These are phyloP conservation scores for Leucania comma DNA, from an alignment of 2,888 invertebrate species.

Conservation along the genomic window DNA sequence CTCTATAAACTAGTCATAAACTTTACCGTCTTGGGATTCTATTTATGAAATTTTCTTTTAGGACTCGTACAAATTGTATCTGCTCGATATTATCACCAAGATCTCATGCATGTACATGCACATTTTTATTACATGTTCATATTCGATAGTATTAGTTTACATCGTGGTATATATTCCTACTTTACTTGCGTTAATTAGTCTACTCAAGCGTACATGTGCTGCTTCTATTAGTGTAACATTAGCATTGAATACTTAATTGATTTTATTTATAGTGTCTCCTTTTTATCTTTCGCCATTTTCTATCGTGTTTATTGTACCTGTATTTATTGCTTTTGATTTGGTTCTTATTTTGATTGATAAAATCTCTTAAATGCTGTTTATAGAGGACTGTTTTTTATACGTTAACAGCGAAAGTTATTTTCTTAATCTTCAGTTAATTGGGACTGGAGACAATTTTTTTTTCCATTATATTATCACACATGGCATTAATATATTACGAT, in stretches of 20 bases:
- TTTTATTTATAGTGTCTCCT: constrained; percentile 26
- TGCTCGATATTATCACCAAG: background rate
- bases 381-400: background rate
- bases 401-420: background rate
- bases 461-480: background rate
- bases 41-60: constrained; percentile 1
- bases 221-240: constrained; percentile 49
- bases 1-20: too few relatives aligned
- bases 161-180: constrained; percentile 39
- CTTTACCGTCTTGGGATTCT: too few relatives aligned
- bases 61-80: constrained; percentile 12
- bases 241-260: constrained; percentile 58
- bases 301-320: constrained; percentile 10
- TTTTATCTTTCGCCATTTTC: constrained; percentile 21
- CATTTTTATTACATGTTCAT: constrained; percentile 13
- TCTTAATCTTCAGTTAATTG: background rate
- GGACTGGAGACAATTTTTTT: background rate
- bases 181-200: constrained; percentile 41
- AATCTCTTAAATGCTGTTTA: background rate
- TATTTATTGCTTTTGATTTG: constrained; percentile 3
- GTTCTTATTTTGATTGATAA: background rate
- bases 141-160: constrained; percentile 20
- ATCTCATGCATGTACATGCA: constrained; percentile 14
- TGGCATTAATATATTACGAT: constrained; percentile 10
- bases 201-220: constrained; percentile 47